These are phyloP conservation scores for Anabacerthia variegaticeps DNA, from an alignment of 2,797 vertebrate species.

Conservation along the genomic window DNA sequence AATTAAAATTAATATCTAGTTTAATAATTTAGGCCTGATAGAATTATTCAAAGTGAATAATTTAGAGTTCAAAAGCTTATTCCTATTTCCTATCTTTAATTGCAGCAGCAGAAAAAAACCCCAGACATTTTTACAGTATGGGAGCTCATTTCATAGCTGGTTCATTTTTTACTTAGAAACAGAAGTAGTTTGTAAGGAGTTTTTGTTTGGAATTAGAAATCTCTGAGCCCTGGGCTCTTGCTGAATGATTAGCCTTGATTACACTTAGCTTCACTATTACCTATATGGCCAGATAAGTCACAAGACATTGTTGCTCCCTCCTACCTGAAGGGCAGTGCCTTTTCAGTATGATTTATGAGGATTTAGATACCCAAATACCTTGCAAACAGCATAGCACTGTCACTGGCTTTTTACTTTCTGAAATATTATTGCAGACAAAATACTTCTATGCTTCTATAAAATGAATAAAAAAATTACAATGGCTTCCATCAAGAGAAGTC, in stretches of 20 bases:
- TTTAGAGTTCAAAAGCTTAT: not conserved
- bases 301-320: not conserved
- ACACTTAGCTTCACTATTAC: not conserved
- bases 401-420: not conserved
- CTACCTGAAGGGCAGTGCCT: not conserved
- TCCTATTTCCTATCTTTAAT: not conserved
- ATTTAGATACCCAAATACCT: not conserved
- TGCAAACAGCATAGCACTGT: not conserved
- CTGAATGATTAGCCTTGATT: not conserved
- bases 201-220: not conserved
- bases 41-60: not conserved
- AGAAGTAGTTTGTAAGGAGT: not conserved
- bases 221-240: not conserved
- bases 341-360: not conserved
- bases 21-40: conserved; percentile 7
- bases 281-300: not conserved
- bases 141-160: not conserved
- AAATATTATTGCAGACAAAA: not conserved
- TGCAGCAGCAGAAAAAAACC: not conserved
- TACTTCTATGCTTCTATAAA: not conserved
- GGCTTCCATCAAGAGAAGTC: not conserved
- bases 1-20: not conserved
- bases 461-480: not conserved
- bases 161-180: not conserved
- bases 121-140: not conserved